A percentile compares a stretch with the other conserved stretches of the same genome.
These are phyloP conservation scores for Pimephales promelas DNA, from an alignment of 2,113 vertebrate genomes.

Conservation along the genomic window DNA sequence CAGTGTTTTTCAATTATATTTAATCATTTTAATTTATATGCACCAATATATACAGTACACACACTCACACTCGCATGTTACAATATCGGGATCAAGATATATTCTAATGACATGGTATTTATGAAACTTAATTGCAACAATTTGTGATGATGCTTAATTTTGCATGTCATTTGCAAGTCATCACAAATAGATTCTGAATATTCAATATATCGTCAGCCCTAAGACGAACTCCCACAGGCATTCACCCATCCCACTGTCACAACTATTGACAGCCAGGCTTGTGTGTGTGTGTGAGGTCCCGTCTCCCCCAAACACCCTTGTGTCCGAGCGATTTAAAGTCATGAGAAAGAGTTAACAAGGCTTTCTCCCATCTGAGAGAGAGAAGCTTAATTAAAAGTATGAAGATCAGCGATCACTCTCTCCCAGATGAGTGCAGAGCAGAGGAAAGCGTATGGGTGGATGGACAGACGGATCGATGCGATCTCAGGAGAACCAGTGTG, in stretches of 20 bases:
- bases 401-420: slow-evolving; percentile 83
- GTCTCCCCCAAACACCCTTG: slow-evolving; percentile 78
- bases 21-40: neutral
- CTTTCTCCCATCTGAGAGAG: slow-evolving; percentile 4
- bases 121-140: neutral
- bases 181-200: neutral
- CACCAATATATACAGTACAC: neutral
- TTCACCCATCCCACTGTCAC: slow-evolving; percentile 59
- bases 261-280: slow-evolving; percentile 77
- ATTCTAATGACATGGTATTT: neutral
- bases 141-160: neutral
- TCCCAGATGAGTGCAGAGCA: slow-evolving; percentile 36
- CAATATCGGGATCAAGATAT: no score
- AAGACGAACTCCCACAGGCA: neutral
- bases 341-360: slow-evolving; percentile 76
- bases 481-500: slow-evolving; percentile 71
- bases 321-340: slow-evolving; percentile 78
- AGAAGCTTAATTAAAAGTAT: slow-evolving; percentile 85
- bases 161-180: neutral
- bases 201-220: neutral
- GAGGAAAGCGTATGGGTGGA: slow-evolving; percentile 72
- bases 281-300: slow-evolving; percentile 1
- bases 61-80: no score
- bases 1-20: neutral
- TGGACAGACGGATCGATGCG: slow-evolving; percentile 77